Evolutionary conservation across 53 echinoderm and acorn worm species (phyloP).

Genomic region (Patiria pectinifera): DNA sequence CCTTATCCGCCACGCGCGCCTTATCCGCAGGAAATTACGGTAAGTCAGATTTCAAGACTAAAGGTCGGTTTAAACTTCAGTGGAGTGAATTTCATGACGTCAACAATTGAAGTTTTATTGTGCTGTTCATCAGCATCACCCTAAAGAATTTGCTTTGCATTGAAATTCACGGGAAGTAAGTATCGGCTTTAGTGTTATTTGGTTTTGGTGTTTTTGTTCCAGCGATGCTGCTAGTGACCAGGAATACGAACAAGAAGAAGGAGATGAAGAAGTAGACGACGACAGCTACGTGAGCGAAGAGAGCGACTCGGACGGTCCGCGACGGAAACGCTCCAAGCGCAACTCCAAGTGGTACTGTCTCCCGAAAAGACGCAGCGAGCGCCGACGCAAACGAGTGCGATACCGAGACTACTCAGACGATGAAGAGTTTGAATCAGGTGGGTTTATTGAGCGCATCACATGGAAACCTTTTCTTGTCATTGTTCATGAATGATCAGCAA

Average conservation of each 20-base stretch:
- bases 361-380: constrained; percentile 71
- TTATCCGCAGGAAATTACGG: too few species aligned
- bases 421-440: constrained; percentile 52
- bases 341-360: constrained; percentile 53
- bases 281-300: constrained; percentile 59
- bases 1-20: too few species aligned
- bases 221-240: constrained; percentile 66
- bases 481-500: too few species aligned
- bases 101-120: too few species aligned
- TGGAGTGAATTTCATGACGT: too few species aligned
- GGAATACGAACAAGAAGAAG: constrained; percentile 51
- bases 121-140: too few species aligned
- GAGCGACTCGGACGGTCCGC: constrained; percentile 39
- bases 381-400: constrained; percentile 57
- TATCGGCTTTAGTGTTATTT: too few species aligned
- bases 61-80: too few species aligned
- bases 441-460: not conserved
- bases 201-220: not conserved
- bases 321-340: constrained; percentile 38
- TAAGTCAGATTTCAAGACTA: too few species aligned
- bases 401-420: constrained; percentile 74
- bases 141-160: too few species aligned
- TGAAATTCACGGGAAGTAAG: too few species aligned
- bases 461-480: too few species aligned
- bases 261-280: constrained; percentile 62